A percentile compares a stretch with the other conserved stretches of the same genome.
Evolutionary conservation across 2,797 vertebrate species (phyloP).

Genomic region (Xyrichtys novacula): DNA sequence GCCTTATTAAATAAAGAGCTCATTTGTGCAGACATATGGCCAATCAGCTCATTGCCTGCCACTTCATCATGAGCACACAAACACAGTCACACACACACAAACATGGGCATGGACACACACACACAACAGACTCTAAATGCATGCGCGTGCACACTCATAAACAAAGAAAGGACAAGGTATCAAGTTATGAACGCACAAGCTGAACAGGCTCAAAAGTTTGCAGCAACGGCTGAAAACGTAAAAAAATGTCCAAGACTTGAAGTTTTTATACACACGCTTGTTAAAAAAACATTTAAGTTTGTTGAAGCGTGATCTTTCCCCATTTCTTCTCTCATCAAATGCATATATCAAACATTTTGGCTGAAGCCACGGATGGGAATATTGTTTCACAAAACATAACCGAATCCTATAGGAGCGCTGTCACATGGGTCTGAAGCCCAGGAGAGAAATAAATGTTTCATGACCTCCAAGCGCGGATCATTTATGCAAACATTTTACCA

Average conservation of each 20-base stretch:
- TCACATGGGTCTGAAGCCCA: slow-evolving; percentile 4
- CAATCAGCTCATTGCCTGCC: slow-evolving; percentile 70
- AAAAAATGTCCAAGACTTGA: background rate
- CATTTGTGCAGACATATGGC: slow-evolving; percentile 79
- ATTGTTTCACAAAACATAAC: slow-evolving; percentile 7
- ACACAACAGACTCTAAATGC: slow-evolving; percentile 8
- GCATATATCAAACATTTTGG: slow-evolving; percentile 14
- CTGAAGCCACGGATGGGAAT: slow-evolving; percentile 1
- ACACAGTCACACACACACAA: background rate
- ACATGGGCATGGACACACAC: background rate
- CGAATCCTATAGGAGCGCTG: slow-evolving; percentile 14
- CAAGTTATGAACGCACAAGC: background rate
- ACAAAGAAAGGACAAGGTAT: slow-evolving; percentile 14
- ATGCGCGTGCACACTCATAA: background rate
- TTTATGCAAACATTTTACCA: slow-evolving; percentile 1
- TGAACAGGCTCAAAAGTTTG: slow-evolving; percentile 17
- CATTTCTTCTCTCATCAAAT: background rate
- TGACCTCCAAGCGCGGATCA: slow-evolving; percentile 9
- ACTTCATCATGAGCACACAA: slow-evolving; percentile 51
- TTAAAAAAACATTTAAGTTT: slow-evolving; percentile 1
- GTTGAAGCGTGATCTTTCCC: background rate
- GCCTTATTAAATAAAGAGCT: slow-evolving; percentile 83
- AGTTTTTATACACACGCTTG: slow-evolving; percentile 10
- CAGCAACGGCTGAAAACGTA: background rate
- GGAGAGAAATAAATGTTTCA: background rate